A percentile compares a stretch with the other conserved stretches of the same genome.
These are phyloP conservation scores for Macrobrachium rosenbergii DNA, from an alignment of 1,140 invertebrate genomes.

Conservation along the genomic window DNA sequence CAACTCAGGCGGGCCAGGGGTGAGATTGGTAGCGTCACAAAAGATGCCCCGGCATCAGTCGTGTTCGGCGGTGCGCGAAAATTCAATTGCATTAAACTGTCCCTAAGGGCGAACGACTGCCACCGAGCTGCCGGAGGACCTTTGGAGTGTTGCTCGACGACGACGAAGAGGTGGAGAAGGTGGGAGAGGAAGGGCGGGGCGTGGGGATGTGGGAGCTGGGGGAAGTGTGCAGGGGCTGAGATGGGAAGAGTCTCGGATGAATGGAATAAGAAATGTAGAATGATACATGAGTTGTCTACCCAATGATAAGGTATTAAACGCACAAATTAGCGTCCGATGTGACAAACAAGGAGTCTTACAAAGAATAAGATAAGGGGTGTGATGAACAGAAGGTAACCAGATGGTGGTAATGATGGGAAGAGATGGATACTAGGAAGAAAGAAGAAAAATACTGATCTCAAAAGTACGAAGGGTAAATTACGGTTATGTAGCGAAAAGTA, in stretches of 20 bases:
- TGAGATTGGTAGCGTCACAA: conserved; percentile 51
- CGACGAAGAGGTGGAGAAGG: no score
- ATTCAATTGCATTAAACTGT: conserved; percentile 60
- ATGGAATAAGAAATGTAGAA: no score
- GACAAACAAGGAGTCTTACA: no score
- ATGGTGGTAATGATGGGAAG: neutral
- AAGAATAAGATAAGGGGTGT: no score
- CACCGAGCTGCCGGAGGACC: no score
- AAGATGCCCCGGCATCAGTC: conserved; percentile 49
- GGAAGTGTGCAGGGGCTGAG: neutral
- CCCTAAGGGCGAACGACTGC: conserved; percentile 24
- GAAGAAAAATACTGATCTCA: neutral
- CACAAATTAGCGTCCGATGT: no score
- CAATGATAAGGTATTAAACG: no score
- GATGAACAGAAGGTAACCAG: no score
- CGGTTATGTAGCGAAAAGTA: no score
- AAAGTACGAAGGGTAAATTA: neutral
- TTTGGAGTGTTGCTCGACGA: no score
- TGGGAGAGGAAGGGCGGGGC: neutral
- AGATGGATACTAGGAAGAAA: neutral
- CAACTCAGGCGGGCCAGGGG: conserved; percentile 9
- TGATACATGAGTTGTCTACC: no score
- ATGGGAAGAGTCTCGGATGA: no score
- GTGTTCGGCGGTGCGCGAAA: conserved; percentile 46
- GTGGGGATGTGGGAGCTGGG: neutral